Evolutionary conservation across 1,140 invertebrate species (phyloP).

Genomic region (Hesperophylax magnus): DNA sequence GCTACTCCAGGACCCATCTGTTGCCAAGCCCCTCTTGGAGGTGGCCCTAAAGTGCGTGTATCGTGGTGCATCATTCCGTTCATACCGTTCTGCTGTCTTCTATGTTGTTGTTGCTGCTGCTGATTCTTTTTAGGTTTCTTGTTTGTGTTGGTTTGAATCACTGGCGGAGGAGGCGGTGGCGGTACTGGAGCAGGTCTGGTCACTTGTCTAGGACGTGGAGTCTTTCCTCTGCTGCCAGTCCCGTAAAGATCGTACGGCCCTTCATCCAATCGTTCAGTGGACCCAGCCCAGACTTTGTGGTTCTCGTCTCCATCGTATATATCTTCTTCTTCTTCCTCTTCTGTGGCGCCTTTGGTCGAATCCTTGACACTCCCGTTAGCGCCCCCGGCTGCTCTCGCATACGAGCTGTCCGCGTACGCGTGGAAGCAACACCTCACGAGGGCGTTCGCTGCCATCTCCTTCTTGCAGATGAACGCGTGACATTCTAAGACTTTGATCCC

Average conservation of each 20-base stretch:
- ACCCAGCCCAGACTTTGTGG: constrained; percentile 92
- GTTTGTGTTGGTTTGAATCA: constrained; percentile 68
- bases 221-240: constrained; percentile 81
- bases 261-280: constrained; percentile 80
- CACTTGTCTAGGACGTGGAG: constrained; percentile 85
- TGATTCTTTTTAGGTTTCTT: constrained; percentile 71
- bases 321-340: constrained; percentile 80
- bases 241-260: constrained; percentile 81
- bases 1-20: constrained; percentile 61
- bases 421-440: constrained; percentile 95
- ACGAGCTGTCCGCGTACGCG: constrained; percentile 94
- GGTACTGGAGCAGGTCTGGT: constrained; percentile 83
- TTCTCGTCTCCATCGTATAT: constrained; percentile 93
- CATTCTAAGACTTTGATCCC: constrained; percentile 99
- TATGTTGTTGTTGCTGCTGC: constrained; percentile 61
- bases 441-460: constrained; percentile 95
- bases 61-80: constrained; percentile 60
- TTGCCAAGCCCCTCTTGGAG: constrained; percentile 61
- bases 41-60: constrained; percentile 62
- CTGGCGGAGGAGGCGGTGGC: constrained; percentile 76
- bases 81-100: constrained; percentile 70
- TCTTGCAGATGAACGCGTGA: constrained; percentile 98
- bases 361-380: constrained; percentile 69
- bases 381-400: constrained; percentile 77
- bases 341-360: constrained; percentile 69